Conservation (phyloP, 2,797 vertebrate species). For the Argya squamiceps region DNA sequence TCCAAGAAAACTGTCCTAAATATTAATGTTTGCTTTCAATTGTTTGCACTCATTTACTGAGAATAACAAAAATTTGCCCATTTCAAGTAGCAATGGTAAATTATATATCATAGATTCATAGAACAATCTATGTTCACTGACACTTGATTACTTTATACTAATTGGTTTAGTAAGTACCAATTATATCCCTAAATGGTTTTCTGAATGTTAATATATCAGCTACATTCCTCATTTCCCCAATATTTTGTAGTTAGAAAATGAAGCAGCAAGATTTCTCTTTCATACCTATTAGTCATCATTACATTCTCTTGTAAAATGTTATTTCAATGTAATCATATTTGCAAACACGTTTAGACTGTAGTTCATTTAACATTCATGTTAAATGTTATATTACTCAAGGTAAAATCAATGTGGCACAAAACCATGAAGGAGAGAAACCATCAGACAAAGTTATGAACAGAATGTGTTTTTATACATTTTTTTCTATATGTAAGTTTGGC, state of each 20-base stretch:
- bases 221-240: not conserved
- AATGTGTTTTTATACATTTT: not conserved
- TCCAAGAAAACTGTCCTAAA: not conserved
- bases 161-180: conserved; percentile 38
- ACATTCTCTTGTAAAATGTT: not conserved
- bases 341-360: not conserved
- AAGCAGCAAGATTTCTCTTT: conserved; percentile 10
- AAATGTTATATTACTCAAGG: not conserved
- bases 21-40: not conserved
- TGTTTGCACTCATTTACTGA: not conserved
- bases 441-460: not conserved
- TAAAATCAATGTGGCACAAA: not conserved
- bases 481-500: not conserved
- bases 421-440: not conserved
- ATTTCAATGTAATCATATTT: conserved; percentile 1
- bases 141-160: conserved; percentile 37
- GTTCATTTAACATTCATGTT: not conserved
- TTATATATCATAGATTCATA: not conserved
- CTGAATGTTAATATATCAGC: not conserved
- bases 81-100: not conserved
- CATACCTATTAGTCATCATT: not conserved
- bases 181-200: conserved; percentile 35
- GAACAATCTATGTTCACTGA: not conserved
- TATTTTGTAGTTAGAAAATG: conserved; percentile 19
- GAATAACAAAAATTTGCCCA: not conserved